Evolutionary conservation across 2,888 invertebrate species (phyloP), one percentile per base, ranked within the genome.

Genomic region (Hydroisotoma schaefferi): DNA sequence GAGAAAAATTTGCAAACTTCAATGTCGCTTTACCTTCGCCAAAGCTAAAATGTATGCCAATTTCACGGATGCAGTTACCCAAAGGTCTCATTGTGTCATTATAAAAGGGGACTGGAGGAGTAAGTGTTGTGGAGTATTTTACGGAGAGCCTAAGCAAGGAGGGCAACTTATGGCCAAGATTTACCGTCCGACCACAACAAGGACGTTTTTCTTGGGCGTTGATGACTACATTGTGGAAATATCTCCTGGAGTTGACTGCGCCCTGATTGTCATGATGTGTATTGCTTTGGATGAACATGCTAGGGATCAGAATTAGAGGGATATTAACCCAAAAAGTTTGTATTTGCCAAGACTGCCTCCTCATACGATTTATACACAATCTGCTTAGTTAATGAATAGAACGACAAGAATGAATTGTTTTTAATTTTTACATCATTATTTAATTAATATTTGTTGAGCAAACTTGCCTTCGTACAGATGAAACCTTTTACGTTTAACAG

Each of bases 91-190:
- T 1, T 52, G 49, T 22, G 43, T 68, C 8, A 63, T 63, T 5
- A 25, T 68, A 27, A 68, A 65, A 38, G 65, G 63, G 44, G 61
- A 65, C 38, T 68, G 68, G 68, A 40, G 59, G 22, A 59, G 61
- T 3, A 68, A 65, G 43, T 29, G 54, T 6, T 60, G 63, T 18
- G 47, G 59, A 4, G 51, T 68, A 12, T 68, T 54, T 44, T 38
- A 55, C 2, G 68, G 68, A 15, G 68, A 68, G 28, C 68, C 68
- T 0, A 68, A 68, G 33, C 61, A 65, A 40, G 68, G 63, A n/a
- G 68, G 68, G 29, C 47, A 61, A 10, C 63, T 63, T 0, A 56
- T 68, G 40, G 68, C 63, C 6, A 68, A 57, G 43, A 59, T 65
- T n/a, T 63, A 33, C 55, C 43, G 65, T 37, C 61, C 59, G 12